Conservation (phyloP, 2,888 invertebrate genomes). For the Campoletis raptor region DNA sequence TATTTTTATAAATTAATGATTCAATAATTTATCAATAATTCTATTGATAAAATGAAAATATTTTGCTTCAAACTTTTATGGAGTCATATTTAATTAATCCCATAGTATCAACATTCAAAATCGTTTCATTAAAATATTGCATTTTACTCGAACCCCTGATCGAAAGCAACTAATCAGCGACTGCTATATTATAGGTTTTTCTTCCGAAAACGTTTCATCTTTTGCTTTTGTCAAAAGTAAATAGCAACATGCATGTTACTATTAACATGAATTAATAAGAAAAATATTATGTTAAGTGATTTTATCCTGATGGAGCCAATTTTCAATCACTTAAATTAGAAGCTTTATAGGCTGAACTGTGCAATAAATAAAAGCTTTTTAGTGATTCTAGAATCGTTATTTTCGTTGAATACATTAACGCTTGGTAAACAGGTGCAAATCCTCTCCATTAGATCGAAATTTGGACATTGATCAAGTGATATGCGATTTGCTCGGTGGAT, state of each 20-base stretch:
- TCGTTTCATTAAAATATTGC: not conserved
- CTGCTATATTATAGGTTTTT: not conserved
- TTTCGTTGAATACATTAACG: constrained; percentile 30
- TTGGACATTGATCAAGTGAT: constrained; percentile 44
- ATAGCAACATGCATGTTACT: not conserved
- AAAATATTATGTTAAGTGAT: not conserved
- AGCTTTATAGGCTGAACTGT: not conserved
- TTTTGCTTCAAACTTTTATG: not conserved
- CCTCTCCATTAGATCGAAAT: constrained; percentile 23
- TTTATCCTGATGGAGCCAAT: not conserved
- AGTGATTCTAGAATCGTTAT: constrained; percentile 44
- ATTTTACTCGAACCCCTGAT: not conserved
- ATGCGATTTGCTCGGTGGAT: constrained; percentile 31
- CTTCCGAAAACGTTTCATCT: not conserved
- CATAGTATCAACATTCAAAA: not conserved
- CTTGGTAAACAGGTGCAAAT: constrained; percentile 47
- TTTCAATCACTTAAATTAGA: constrained; percentile 3
- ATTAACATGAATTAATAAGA: not conserved
- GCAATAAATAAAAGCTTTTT: constrained; percentile 36
- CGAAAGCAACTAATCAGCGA: not conserved
- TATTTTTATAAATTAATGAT: not conserved
- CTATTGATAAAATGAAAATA: no score
- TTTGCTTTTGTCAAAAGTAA: not conserved
- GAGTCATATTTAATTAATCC: not conserved
- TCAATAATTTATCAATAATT: no score